Evolutionary conservation across 2,113 vertebrate genomes (phyloP), one percentile per base, ranked within the genome.

Genomic region (Struthio camelus): DNA sequence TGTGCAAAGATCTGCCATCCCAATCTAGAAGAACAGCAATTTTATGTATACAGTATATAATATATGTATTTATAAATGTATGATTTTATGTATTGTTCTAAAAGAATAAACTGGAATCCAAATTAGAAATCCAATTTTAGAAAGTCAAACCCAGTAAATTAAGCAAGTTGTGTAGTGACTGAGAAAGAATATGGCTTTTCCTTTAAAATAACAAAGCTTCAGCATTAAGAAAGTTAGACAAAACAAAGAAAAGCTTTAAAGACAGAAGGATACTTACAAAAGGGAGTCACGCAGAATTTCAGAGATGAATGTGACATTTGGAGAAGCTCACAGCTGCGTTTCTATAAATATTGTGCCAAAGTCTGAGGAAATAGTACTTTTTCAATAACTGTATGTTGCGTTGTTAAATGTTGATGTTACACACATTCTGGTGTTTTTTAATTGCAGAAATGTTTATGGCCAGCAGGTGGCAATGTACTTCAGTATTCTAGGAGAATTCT

Each of bases 31-130:
- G 89, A 96, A 97, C 97, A 95, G 90, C 95, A 80, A 50, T 96
- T 95, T 97, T 96, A 97, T 95, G 85, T 94, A 97, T 95, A 95
- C 97, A 97, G 70, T 96, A 96, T 86, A 98, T 98, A 97, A 97
- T 97, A 96, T 93, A 98, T 97, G 94, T 98, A 98, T 98, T 98
- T 98, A 97, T 98, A 93, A 92, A 95, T 93, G 84, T 98, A 71
- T 94, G 56, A 92, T 90, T 97, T 94, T 96, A 96, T 97, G 84
- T 98, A 51, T 97, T 97, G 76, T 90, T 98, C 96, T 97, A 93
- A 97, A 97, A 85, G 79, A 78, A 59, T 92, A 95, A 98, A 98
- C 98, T 98, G 97, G 98, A 98, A 97, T 80, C 94, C 90, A 95
- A 96, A 97, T 34, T 58, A 34, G 28, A 32, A 32, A 58, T 94